Percentiles rank a stretch among this genome's conserved stretches.
These are phyloP conservation scores for Diadumene lineata DNA, from an alignment of 92 coral and sea anemone genomes.

Conservation along the genomic window DNA sequence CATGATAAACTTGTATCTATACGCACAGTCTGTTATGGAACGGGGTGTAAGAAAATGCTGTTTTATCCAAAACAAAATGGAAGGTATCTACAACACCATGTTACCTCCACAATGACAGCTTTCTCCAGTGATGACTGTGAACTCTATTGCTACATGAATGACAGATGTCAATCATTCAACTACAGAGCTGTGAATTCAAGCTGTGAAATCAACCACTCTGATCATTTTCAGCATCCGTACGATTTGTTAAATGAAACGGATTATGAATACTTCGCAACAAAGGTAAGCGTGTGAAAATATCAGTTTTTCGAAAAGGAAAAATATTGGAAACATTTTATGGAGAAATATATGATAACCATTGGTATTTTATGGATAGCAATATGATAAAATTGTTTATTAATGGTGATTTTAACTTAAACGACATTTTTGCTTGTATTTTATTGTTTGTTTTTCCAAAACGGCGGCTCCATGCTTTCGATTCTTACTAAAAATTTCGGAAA, in stretches of 20 bases:
- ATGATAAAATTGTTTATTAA: no score
- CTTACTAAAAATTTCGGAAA: no score
- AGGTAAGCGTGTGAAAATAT: slow-evolving; percentile 3
- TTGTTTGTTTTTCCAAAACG: no score
- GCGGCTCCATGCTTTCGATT: no score
- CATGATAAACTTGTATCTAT: background rate
- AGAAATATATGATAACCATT: no score
- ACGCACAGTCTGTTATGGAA: background rate
- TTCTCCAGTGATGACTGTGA: slow-evolving; percentile 1
- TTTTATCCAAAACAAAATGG: background rate
- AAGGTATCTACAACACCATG: slow-evolving; percentile 2
- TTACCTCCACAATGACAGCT: background rate
- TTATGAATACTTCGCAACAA: slow-evolving; percentile 6
- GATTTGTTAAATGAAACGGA: slow-evolving; percentile 17
- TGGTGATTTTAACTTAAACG: no score
- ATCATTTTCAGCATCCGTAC: slow-evolving; percentile 23
- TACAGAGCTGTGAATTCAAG: slow-evolving; percentile 11
- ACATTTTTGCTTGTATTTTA: no score
- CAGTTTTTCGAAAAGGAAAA: no score
- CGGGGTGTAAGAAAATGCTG: slow-evolving; percentile 2
- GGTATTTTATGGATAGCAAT: background rate
- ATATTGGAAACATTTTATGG: no score
- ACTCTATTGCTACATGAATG: slow-evolving; percentile 10
- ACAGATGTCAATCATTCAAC: slow-evolving; percentile 19
- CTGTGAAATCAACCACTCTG: slow-evolving; percentile 27